Base-by-base conservation (phyloP, 2,797 vertebrate genomes). In the Chloroceryle inda region DNA sequence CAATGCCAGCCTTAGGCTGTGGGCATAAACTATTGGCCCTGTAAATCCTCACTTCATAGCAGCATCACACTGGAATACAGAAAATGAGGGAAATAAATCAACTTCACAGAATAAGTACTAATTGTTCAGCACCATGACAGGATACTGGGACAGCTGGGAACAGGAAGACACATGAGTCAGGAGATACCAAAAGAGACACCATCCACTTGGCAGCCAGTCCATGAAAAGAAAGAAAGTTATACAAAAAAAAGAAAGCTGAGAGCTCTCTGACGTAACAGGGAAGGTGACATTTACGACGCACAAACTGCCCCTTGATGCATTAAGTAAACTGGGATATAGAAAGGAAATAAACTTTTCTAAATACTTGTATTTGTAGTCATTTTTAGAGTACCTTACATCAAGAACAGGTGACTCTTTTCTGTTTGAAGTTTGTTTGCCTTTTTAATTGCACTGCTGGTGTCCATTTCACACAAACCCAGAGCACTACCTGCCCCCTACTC, bases 311-410 rank as follows among this genome's bases (percentile, higher is more conserved):
- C 35, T 62, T 78, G 62, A 53, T 89, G 69, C 69, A 81, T 83
- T 85, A 94, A 92, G 29, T 83, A 94, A 96, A 92, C 38, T 1
- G 1, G 83, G 91, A 94, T 78, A 91, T 15, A 92, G 69, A 92
- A 95, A 91, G 79, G 91, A 95, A 96, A 91, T 29, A 78, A 88
- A 72, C 5, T 95, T 96, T 71, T 59, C 92, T 93, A 78, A 93
- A 85, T 88, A 75, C 85, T 93, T 74, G 18, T 44, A 80, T 56
- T 74, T 85, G 75, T 38, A 53, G 61, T 71, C 22, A 87, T 92
- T 96, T 97, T 96, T 96, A 81, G 83, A 96, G 80, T n/a, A 84
- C 18, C 73, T 61, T 53, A 53, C 78, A 47, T 59, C 42, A 81
- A 68, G 50, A 89, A 77, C 94, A 96, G 91, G 82, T 94, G 92